Evolutionary conservation across 1,140 invertebrate species (phyloP), one percentile per base, ranked within the genome.

Genomic region (Bombyx mandarina): DNA sequence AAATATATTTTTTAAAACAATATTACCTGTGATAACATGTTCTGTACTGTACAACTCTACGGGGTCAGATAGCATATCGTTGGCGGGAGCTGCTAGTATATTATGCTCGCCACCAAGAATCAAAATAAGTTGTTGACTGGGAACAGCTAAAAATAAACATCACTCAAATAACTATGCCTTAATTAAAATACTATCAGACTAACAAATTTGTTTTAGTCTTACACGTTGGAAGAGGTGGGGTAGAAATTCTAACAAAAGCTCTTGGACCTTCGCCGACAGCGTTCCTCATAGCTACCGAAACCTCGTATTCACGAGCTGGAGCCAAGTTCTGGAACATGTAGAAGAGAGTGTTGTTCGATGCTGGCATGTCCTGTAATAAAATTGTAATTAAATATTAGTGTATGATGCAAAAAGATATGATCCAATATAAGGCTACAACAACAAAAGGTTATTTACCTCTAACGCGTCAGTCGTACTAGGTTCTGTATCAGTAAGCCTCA

Each of bases 301-400:
- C 88, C 7, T 90, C 91, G 75, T 97, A 98, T 60, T 92, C 92
- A 9, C 91, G 91, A n/a, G 90, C 90, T 0, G 95, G 91, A 61
- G 91, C 86, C 26, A 97, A 86, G 69, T 94, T 92, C 88, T 92
- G 91, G 69, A 96, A 94, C 88, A 96, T 92, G 79, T 95, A 95
- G 71, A 91, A 90, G 61, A 92, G 77, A 6, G 88, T 91, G 54
- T 92, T 92, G 78, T 92, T 90, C 18, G 91, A 89, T 0, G 91
- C 90, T 58, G 92, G 90, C 63, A 96, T 92, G 72, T 96, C 94
- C 92, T 95, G 75, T 8, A 53, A 45, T 53, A 49, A 47, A 35
- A 35, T 35, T 35, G 26, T 35, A 35, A 35, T 18, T 18, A 18
- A 18, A 18, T 18, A 18, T 18, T 18, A 18, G 12, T 18, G 12